Evolutionary conservation across 2,113 vertebrate genomes (phyloP), one percentile per base, ranked within the genome.

Genomic region (Ramphastos sulfuratus): DNA sequence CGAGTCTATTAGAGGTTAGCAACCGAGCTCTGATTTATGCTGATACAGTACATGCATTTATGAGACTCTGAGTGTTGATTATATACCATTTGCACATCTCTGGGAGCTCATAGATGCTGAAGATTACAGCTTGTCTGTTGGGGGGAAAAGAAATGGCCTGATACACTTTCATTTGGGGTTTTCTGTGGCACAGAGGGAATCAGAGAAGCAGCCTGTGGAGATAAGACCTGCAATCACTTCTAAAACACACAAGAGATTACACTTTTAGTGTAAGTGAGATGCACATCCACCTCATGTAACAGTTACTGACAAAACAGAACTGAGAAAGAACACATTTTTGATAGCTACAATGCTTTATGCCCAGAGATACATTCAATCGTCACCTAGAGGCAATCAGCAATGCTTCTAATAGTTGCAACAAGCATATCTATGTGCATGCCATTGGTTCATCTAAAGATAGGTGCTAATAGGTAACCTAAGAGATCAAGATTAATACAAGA

Each of bases 1-100:
- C 52, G 65, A 81, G 77, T 39, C 85, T 92, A 93, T 92, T 86
- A 89, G 74, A 67, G 80, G 33, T 75, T 86, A 91, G 88, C 50
- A 75, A 69, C 50, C 33, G 77, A 58, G 44, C 19, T 69, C 61
- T 92, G 88, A 79, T 92, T 96, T 81, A 84, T 94, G 88, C 80
- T 86, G 77, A 90, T 89, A 64, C 10, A 74, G 77, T 63, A 25
- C 56, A 30, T 48, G 54, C 58, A 78, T 75, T 85, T 90, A 44
- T 27, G 82, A 90, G 84, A 48, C 50, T 89, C 69, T 27, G 30
- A 63, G 76, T 2, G 24, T 88, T 84, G 55, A 84, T 95, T 72
- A 82, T n/a, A 54, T 69, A 61, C 54, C 20, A 5, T 73, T 92
- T 92, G 73, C 74, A 70, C 25, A 16, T 76, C 66, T 82, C 91